A percentile compares a stretch with the other conserved stretches of the same genome.
These are phyloP conservation scores for Heteractis magnifica DNA, from an alignment of 92 coral and sea anemone genomes.

Conservation along the genomic window DNA sequence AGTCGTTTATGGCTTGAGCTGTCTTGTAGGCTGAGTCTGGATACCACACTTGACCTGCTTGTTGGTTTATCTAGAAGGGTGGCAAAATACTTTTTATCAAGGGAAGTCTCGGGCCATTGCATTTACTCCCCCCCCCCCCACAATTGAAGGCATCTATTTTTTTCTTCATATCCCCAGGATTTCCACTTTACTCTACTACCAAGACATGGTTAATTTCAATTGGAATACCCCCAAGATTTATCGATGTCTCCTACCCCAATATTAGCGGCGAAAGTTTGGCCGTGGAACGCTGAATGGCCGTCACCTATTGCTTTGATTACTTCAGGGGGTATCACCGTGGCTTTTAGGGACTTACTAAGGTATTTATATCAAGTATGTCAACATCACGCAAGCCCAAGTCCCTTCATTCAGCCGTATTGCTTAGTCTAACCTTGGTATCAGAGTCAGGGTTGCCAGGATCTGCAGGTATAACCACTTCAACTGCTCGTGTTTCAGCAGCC, in stretches of 20 bases:
- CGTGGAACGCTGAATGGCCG: too few species aligned
- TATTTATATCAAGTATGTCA: background rate
- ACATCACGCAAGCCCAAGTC: background rate
- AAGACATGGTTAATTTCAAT: too few species aligned
- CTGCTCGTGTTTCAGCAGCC: constrained; percentile 94
- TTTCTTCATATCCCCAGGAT: too few species aligned
- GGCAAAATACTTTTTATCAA: too few species aligned
- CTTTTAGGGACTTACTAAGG: background rate
- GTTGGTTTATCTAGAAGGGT: constrained; percentile 55
- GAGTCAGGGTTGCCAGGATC: constrained; percentile 98
- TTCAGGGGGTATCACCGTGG: too few species aligned
- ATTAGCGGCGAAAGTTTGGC: too few species aligned
- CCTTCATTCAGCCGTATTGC: background rate
- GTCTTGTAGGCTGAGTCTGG: constrained; percentile 99
- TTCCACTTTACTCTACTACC: too few species aligned
- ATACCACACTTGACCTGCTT: constrained; percentile 99
- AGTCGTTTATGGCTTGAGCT: constrained; percentile 91
- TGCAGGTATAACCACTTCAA: constrained; percentile 95
- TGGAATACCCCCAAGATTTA: background rate
- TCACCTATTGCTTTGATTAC: too few species aligned
- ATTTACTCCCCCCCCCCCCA: too few species aligned
- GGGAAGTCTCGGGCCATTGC: too few species aligned
- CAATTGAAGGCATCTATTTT: too few species aligned
- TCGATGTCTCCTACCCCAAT: too few species aligned
- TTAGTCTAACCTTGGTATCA: constrained; percentile 68